A percentile compares a stretch with the other conserved stretches of the same genome.
phyloP scores from a whole-genome alignment of 2,797 vertebrate species.

The Channallabes apus region DNA sequence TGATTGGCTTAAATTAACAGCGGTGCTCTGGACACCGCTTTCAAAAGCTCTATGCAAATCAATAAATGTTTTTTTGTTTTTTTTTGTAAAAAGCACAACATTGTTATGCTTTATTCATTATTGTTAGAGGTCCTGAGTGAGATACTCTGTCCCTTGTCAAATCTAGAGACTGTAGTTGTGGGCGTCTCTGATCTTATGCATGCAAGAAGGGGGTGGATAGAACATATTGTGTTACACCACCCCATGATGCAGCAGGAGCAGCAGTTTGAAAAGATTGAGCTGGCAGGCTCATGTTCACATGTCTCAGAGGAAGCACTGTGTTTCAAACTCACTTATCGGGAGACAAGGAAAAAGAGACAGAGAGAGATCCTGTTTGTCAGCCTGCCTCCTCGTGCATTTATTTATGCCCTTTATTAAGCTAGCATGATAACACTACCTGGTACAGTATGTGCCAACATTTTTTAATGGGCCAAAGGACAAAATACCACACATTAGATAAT shows the following conservation, averaged over 20 bases:
- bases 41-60: neutral
- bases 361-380: neutral
- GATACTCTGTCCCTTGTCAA: neutral
- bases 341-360: neutral
- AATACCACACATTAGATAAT: neutral
- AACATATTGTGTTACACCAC: neutral
- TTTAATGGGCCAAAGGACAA: neutral
- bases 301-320: neutral
- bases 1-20: neutral
- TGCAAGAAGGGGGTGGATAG: neutral
- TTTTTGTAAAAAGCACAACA: too few species aligned
- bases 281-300: neutral
- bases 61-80: neutral
- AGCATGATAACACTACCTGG: neutral
- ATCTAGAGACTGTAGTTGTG: neutral
- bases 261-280: neutral
- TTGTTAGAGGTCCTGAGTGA: neutral
- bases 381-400: neutral
- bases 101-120: too few species aligned
- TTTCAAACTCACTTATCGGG: neutral
- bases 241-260: neutral
- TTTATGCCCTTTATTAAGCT: neutral
- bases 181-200: neutral
- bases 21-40: neutral
- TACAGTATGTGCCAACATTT: neutral